These are phyloP conservation scores for Hemibagrus wyckioides DNA, from an alignment of 2,113 vertebrate species.

Conservation along the genomic window DNA sequence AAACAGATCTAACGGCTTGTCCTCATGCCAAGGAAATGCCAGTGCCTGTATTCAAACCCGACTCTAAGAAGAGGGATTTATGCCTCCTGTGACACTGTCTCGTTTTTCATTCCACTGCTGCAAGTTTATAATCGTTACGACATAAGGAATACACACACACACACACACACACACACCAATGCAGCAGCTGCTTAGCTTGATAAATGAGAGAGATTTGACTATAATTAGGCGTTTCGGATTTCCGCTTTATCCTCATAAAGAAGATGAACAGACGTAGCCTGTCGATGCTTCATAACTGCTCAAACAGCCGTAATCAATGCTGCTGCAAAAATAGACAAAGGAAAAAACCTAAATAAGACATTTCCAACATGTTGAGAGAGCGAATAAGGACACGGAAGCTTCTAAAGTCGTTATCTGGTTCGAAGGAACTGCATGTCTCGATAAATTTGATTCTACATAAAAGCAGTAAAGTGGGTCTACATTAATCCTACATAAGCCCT, in stretches of 20 bases:
- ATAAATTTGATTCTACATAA: background rate
- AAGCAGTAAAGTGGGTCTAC: background rate
- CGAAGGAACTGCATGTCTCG: background rate
- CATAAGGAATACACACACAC: background rate
- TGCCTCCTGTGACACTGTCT: conserved; percentile 36
- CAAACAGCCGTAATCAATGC: conserved; percentile 11
- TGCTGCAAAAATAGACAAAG: conserved; percentile 12
- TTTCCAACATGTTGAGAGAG: background rate
- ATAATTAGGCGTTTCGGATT: conserved; percentile 52
- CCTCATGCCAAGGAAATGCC: conserved; percentile 23
- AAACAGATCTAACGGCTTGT: conserved; percentile 17
- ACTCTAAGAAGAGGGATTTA: conserved; percentile 42
- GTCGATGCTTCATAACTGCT: conserved; percentile 17
- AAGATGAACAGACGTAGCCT: conserved; percentile 30
- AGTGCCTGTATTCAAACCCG: conserved; percentile 22
- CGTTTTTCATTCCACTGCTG: conserved; percentile 22
- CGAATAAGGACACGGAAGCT: background rate
- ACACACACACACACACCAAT: background rate
- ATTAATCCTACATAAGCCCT: background rate
- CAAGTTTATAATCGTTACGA: conserved; percentile 31
- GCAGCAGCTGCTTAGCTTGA: conserved; percentile 42
- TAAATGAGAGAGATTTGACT: conserved; percentile 49
- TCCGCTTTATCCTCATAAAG: conserved; percentile 26
- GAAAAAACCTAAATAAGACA: conserved; percentile 19
- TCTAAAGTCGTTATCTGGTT: background rate